Evolutionary conservation across 1,140 invertebrate species (phyloP), one percentile per base, ranked within the genome.

Genomic region (Eriosoma lanigerum): DNA sequence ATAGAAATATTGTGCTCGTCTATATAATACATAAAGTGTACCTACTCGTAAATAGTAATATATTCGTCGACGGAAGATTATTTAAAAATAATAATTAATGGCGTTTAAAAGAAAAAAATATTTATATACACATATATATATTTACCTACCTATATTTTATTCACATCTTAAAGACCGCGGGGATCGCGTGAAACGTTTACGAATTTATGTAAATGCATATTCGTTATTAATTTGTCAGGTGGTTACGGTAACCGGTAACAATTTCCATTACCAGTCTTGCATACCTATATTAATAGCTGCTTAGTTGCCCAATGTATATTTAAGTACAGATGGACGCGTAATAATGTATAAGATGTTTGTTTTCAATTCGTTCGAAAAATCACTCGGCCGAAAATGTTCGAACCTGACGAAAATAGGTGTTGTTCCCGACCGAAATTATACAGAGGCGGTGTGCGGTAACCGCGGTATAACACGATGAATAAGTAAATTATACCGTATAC

Each of bases 201-300:
- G 21, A 62, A 32, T 62, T 62, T 62, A 62, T 62, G 58, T 62
- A 62, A 62, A 62, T 62, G 58, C 32, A 8, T 62, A 62, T 62
- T 62, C 58, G 26, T 19, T 32, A 62, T 62, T 62, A 62, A 62
- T 62, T 62, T 62, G 58, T 62, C 58, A 62, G 58, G 15, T 26
- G 8, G 13, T 5, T 24, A 26, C 24, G 58, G 15, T 62, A 60
- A 32, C 15, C 24, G 0, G 13, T 24, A 24, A 26, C 15, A 26
- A 62, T 62, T 62, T 62, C 26, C 58, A 19, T 62, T 62, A 62
- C 26, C 58, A 62, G 58, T 17, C 26, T 15, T 26, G 58, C 10
- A 38, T 38, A 38, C 32, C 32, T 38, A 48, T 15, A 15, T 10
- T 48, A 10, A 10, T 10, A 48, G 46, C n/a, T n/a, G n/a, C n/a